These are phyloP conservation scores for Babylonia areolata DNA, from an alignment of 1,140 invertebrate species.

Conservation along the genomic window DNA sequence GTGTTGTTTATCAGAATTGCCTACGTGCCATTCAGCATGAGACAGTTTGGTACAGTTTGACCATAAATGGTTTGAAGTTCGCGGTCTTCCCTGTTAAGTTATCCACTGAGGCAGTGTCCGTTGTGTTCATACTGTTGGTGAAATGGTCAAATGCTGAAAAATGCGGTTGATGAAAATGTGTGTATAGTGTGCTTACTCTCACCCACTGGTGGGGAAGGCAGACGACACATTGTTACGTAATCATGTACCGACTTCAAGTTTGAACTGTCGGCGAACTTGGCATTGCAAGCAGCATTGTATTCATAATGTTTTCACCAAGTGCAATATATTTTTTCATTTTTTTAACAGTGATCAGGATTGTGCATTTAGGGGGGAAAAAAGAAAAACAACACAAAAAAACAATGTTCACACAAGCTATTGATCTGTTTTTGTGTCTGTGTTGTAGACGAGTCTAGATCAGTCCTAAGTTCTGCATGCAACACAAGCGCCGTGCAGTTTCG, in stretches of 20 bases:
- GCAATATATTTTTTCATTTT: too few species aligned
- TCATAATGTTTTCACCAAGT: background rate
- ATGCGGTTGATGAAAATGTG: too few species aligned
- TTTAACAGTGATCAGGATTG: too few species aligned
- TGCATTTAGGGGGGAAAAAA: too few species aligned
- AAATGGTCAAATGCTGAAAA: background rate
- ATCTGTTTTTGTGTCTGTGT: background rate
- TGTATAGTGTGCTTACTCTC: too few species aligned
- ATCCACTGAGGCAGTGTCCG: too few species aligned
- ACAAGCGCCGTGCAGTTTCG: background rate
- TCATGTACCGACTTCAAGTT: too few species aligned
- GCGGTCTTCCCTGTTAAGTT: background rate
- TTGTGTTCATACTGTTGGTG: too few species aligned
- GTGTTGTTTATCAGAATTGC: background rate
- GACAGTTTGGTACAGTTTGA: background rate
- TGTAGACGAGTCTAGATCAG: background rate
- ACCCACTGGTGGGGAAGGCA: too few species aligned
- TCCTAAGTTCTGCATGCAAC: background rate
- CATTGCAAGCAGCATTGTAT: background rate
- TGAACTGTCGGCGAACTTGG: background rate
- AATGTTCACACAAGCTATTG: background rate
- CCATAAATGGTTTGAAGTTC: background rate
- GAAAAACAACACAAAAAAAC: background rate
- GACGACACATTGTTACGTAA: too few species aligned
- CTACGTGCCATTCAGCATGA: constrained; percentile 7